Evolutionary conservation across 37 sponge, comb jelly and placozoan species (phyloP), one percentile per base, ranked within the genome.

Genomic region (Chondrosia reniformis): DNA sequence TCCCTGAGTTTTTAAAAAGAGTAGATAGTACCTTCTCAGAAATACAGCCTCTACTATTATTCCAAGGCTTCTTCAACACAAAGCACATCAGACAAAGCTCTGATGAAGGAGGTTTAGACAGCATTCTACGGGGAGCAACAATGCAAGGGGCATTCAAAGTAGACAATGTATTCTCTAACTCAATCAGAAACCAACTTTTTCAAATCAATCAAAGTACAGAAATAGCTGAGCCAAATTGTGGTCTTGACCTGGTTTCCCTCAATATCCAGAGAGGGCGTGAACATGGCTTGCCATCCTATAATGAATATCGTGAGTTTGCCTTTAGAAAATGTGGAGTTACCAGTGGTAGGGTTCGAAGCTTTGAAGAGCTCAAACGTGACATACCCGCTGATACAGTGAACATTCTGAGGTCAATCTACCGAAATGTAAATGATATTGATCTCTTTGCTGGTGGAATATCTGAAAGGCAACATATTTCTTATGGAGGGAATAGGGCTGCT

Each of bases 261-360:
- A 93, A 97, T 79, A 93, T 97, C 40, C 94, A 93, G 72, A 31
- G 97, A 52, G 92, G 97, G 2, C 80, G 97, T 0, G 97, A 97
- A 59, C 97, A 97, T 45, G 97, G 94, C 25, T 46, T 93, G 19
- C 87, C 94, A 25, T 55, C 84, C 19, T 97, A 93, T 71, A 75
- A 92, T 30, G 43, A 41, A 41, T 91, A 84, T 84, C 39, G 72
- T 21, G 43, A 40, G 4, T 69, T 69, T 40, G 72, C 42, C 21
- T 24, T 22, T 15, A 39, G 24, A 1, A 1, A 34, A 15, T 69
- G 72, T 40, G 25, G 72, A 6, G 72, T 69, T 7, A 69, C 72
- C 42, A 69, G 25, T 39, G 72, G 72, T 8, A 1, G 43, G 13
- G 72, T 69, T 15, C 3, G 12, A 41, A 40, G 19, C 4, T 69